Conservation (phyloP, 2,888 invertebrate genomes). For the Cremastobaeus sp. region DNA sequence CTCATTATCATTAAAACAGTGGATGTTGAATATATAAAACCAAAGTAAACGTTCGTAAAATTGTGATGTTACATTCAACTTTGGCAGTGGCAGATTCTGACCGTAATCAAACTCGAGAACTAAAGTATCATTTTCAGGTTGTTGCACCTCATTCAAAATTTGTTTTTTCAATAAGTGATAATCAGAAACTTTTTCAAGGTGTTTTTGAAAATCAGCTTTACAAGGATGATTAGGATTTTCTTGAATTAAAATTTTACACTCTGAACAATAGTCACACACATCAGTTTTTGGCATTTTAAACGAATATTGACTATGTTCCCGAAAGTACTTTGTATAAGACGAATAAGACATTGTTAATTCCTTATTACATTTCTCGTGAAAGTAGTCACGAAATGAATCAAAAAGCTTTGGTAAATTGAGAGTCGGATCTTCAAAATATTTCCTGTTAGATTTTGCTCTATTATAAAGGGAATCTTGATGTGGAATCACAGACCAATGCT, state of each 20-base stretch:
- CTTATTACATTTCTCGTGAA: not conserved
- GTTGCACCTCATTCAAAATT: no score
- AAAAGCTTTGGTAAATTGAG: not conserved
- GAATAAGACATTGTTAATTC: not conserved
- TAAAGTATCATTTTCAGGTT: not conserved
- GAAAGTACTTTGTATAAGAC: not conserved
- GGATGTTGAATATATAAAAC: constrained; percentile 9
- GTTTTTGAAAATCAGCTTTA: no score
- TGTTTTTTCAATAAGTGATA: no score
- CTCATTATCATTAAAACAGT: constrained; percentile 4
- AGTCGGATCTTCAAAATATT: not conserved
- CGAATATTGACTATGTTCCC: not conserved
- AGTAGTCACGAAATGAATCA: not conserved
- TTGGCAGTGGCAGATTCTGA: constrained; percentile 8
- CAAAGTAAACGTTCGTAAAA: constrained; percentile 7
- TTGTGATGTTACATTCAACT: constrained; percentile 8
- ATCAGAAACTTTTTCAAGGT: no score
- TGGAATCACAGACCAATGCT: not conserved
- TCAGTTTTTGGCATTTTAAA: not conserved
- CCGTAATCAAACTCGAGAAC: constrained; percentile 8
- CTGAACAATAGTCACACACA: constrained; percentile 13
- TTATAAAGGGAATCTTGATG: not conserved
- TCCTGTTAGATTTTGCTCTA: not conserved
- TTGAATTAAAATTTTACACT: not conserved
- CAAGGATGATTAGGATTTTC: not conserved